A percentile compares a stretch with the other conserved stretches of the same genome.
These are phyloP conservation scores for Drosophila cyrtoloma DNA, from an alignment of 2,888 invertebrate species.

Conservation along the genomic window DNA sequence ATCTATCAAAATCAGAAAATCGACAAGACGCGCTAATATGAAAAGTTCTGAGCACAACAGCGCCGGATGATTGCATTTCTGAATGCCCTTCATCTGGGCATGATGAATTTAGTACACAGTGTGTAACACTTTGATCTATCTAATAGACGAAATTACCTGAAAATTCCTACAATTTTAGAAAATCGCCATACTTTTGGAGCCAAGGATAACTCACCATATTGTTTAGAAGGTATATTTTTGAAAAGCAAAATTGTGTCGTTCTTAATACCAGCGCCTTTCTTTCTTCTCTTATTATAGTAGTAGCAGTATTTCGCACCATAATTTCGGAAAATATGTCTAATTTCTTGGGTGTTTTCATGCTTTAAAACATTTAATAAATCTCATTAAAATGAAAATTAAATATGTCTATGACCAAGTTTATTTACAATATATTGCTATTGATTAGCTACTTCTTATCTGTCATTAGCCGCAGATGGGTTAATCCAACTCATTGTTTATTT, in stretches of 20 bases:
- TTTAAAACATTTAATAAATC: too few species aligned
- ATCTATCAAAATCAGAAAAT: conserved; percentile 66
- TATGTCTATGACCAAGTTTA: too few species aligned
- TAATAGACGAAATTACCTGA: neutral
- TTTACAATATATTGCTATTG: too few species aligned
- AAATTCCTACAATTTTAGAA: neutral
- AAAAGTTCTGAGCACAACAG: conserved; percentile 58
- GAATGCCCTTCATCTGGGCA: conserved; percentile 15
- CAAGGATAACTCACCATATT: neutral
- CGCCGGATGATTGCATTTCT: conserved; percentile 12
- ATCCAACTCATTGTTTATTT: neutral
- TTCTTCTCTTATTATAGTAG: neutral
- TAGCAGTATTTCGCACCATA: too few species aligned
- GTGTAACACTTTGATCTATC: neutral
- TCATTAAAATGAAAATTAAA: too few species aligned
- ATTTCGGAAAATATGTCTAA: too few species aligned
- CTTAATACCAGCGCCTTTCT: too few species aligned
- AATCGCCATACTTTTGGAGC: neutral
- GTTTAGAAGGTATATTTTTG: neutral
- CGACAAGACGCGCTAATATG: conserved; percentile 59
- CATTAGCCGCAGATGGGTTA: neutral
- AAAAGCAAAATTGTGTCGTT: neutral
- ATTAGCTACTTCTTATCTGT: too few species aligned
- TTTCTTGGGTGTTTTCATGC: too few species aligned
- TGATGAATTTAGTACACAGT: neutral